Percentiles rank a stretch among this genome's conserved stretches.
Evolutionary conservation across 2,113 vertebrate species (phyloP).

Genomic region (Baryphthengus martii): DNA sequence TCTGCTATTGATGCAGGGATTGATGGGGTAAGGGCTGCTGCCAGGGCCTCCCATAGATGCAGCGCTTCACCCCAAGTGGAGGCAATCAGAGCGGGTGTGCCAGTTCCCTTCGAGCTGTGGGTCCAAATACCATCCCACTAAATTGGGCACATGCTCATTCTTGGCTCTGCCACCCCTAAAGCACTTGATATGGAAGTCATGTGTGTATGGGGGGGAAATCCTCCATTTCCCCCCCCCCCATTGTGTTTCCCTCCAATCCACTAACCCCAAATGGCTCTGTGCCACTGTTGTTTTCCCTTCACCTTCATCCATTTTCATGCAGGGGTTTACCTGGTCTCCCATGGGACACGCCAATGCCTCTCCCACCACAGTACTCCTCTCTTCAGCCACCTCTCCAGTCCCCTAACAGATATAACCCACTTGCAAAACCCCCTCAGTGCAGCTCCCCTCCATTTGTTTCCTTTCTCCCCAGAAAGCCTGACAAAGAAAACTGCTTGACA

Average conservation of each 20-base stretch:
- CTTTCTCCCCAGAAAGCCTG: background rate
- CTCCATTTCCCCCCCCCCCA: background rate
- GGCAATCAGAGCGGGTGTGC: background rate
- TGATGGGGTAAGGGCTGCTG: background rate
- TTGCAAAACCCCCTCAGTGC: background rate
- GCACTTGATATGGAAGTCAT: background rate
- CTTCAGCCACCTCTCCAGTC: background rate
- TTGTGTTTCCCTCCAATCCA: background rate
- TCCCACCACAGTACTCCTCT: background rate
- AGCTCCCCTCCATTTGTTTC: background rate
- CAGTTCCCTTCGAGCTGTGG: fast-evolving
- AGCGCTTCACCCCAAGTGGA: fast-evolving
- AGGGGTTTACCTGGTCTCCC: background rate
- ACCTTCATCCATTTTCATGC: background rate
- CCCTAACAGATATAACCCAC: background rate
- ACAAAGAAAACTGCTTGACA: background rate
- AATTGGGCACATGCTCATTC: background rate
- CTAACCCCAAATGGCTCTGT: background rate
- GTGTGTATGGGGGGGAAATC: background rate
- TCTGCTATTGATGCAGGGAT: background rate
- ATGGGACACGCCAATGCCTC: fast-evolving
- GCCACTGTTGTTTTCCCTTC: fast-evolving
- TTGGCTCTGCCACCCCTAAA: background rate
- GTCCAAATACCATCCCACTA: background rate
- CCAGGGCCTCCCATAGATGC: background rate